Percentiles rank a stretch among this genome's conserved stretches.
Conservation (phyloP, 2,113 vertebrate genomes). For the Nerophis lumbriciformis region DNA sequence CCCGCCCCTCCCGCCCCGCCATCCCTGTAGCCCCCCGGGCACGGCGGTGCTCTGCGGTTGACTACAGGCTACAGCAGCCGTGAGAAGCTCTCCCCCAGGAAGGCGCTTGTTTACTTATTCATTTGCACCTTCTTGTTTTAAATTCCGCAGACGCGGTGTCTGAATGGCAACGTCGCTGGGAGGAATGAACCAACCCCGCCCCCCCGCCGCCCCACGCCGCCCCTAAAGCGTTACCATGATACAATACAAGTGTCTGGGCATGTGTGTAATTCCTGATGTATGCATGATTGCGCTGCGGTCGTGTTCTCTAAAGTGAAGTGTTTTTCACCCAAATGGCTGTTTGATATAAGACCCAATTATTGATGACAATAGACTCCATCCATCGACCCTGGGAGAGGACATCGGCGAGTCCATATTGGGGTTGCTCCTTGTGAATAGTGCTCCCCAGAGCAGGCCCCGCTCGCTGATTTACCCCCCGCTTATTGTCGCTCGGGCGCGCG, state of each 20-base stretch:
- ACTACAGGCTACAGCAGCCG: slow-evolving; percentile 62
- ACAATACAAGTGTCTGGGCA: slow-evolving; percentile 38
- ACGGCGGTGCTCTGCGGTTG: slow-evolving; percentile 57
- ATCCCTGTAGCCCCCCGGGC: slow-evolving; percentile 59
- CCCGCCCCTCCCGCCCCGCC: background rate
- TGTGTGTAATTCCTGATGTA: slow-evolving; percentile 28
- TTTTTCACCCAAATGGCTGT: slow-evolving; percentile 52
- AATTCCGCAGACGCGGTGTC: slow-evolving; percentile 52
- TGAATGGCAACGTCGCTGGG: slow-evolving; percentile 47
- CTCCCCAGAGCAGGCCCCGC: slow-evolving; percentile 37
- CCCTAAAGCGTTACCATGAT: slow-evolving; percentile 57
- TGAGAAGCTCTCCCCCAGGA: slow-evolving; percentile 68
- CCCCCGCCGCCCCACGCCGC: too few species aligned
- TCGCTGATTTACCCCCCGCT: slow-evolving; percentile 44
- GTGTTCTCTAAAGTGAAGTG: slow-evolving; percentile 54
- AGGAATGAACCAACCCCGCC: slow-evolving; percentile 46
- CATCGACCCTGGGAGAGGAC: slow-evolving; percentile 43
- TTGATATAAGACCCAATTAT: slow-evolving; percentile 63
- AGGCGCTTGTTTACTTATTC: slow-evolving; percentile 71
- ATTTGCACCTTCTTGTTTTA: slow-evolving; percentile 70
- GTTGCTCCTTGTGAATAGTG: slow-evolving; percentile 41
- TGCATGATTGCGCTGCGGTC: slow-evolving; percentile 39
- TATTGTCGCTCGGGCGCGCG: slow-evolving; percentile 48
- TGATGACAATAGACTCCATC: slow-evolving; percentile 50
- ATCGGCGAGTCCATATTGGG: slow-evolving; percentile 23